Evolutionary conservation across 2,113 vertebrate genomes (phyloP).

Genomic region (Hepsetus odoe): DNA sequence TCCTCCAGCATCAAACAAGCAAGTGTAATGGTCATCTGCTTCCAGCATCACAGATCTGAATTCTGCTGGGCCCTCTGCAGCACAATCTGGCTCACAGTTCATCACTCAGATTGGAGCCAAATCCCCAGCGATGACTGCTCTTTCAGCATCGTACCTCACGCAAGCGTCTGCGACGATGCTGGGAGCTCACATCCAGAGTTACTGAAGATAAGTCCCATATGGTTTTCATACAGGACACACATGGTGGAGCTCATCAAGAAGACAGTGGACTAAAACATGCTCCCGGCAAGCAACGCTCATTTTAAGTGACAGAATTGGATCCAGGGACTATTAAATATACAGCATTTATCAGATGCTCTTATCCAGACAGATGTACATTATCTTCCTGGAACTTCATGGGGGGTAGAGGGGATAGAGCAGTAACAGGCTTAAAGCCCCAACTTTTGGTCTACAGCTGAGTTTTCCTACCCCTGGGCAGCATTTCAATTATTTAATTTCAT

Average conservation of each 20-base stretch:
- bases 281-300: background rate
- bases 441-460: too few relatives aligned
- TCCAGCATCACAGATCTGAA: background rate
- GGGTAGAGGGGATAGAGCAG: too few relatives aligned
- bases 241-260: background rate
- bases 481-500: too few relatives aligned
- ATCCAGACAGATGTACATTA: too few relatives aligned
- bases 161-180: background rate
- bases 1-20: background rate
- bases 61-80: background rate
- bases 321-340: too few relatives aligned
- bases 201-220: too few relatives aligned
- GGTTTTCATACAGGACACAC: background rate
- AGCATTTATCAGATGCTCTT: too few relatives aligned
- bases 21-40: background rate
- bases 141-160: background rate
- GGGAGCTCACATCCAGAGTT: background rate
- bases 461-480: too few relatives aligned
- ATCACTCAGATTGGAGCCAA: background rate
- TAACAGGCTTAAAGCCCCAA: too few relatives aligned
- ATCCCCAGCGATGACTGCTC: background rate
- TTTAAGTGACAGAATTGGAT: too few relatives aligned
- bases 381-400: too few relatives aligned
- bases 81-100: background rate
- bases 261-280: background rate